phyloP scores from a whole-genome alignment of 2,888 invertebrate genomes.

The Trachelus iudaicus region DNA sequence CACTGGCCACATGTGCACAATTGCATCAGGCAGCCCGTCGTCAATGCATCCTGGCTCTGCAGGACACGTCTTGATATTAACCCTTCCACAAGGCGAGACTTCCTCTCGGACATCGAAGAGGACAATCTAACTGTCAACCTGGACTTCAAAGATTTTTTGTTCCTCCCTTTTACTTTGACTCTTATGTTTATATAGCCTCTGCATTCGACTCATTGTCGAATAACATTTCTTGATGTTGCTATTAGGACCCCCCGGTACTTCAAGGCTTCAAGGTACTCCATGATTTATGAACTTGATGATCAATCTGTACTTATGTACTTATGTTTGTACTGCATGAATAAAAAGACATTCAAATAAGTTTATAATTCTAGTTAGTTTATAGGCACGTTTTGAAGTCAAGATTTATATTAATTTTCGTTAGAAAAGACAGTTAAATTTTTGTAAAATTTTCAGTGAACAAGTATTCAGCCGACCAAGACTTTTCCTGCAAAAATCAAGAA shows the following conservation, averaged over 20 bases:
- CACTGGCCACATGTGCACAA: conserved; percentile 11
- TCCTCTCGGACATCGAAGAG: background rate
- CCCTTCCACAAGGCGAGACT: background rate
- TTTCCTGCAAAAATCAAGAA: background rate
- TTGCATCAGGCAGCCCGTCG: background rate
- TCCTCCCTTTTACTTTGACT: background rate
- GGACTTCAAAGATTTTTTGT: background rate
- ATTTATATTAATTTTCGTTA: background rate
- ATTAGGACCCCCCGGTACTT: background rate
- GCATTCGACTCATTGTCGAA: background rate
- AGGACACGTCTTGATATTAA: conserved; percentile 2
- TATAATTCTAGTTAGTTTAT: background rate
- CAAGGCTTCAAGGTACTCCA: background rate
- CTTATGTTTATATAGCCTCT: background rate
- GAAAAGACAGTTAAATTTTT: background rate
- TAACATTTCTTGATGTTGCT: background rate
- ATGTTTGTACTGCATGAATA: background rate
- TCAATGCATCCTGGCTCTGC: background rate
- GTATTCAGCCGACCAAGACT: background rate
- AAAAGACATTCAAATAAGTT: background rate
- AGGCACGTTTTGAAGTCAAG: background rate
- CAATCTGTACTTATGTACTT: background rate
- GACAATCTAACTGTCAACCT: background rate
- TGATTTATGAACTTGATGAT: background rate
- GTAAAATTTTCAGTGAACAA: background rate